Evolutionary conservation across 2,888 invertebrate species (phyloP), one percentile per base, ranked within the genome.

Genomic region (Drosophila mimica): DNA sequence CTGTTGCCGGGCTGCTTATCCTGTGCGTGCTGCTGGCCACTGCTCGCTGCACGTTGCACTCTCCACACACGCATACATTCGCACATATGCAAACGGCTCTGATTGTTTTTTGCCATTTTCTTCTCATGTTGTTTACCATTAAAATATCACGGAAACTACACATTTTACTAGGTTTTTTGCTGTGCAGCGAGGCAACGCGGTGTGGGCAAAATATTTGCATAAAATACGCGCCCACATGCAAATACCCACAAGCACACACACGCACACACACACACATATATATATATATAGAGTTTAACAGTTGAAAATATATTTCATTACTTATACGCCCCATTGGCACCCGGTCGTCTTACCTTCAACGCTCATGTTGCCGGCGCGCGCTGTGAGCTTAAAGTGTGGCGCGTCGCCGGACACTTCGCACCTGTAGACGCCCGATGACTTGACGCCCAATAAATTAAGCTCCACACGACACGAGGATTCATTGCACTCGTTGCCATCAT

Each of bases 341-440:
- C 68, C 40, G 36, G 5, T 46, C 33, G 53, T 33, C 93, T 94
- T 91, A 95, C 95, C 94, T 82, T 94, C 94, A 38, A 95, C 94
- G n/a, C 94, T 94, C 91, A 95, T 94, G 83, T 94, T 94, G 76
- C 94, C 93, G 30, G 94, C 93, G 74, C 94, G 93, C 46, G 94
- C 94, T 17, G 94, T 94, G 66, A 95, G 92, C 76, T 94, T 93
- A 81, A 95, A 95, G 64, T 94, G 94, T 1, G 95, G 95, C 8
- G 94, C 94, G 91, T 95, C 95, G 61, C 94, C 94, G 71, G 95
- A 95, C 52, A 95, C 94, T 90, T 95, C 95, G 88, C 95, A 95
- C 67, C 94, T 92, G 81, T 95, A 95, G 51, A 94, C 93, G 43
- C 95, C 95, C 60, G 92, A 88, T 60, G 93, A 91, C 69, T 90